Evolutionary conservation across 2,888 invertebrate species (phyloP).

Genomic region (Lasioglossum calceatum): DNA sequence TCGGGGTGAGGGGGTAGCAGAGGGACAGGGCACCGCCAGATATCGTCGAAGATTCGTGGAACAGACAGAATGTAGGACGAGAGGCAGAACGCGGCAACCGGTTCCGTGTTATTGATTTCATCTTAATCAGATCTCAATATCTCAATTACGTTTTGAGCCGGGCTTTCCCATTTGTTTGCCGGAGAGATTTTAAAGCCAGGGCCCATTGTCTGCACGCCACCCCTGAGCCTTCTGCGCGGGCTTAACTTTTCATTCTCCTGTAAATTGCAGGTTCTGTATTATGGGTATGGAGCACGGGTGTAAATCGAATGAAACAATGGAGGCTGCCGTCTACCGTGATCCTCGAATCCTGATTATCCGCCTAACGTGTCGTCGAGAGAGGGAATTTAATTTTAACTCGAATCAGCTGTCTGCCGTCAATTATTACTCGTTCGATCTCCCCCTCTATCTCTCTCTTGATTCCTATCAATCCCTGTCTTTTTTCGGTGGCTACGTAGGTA

Average conservation of each 20-base stretch:
- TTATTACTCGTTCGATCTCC: constrained; percentile 42
- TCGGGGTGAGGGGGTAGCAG: background rate
- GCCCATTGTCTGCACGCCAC: constrained; percentile 81
- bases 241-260: constrained; percentile 84
- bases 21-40: background rate
- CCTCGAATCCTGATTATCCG: constrained; percentile 74
- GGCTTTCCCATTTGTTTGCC: constrained; percentile 82
- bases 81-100: constrained; percentile 62
- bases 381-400: constrained; percentile 72
- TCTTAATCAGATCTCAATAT: constrained; percentile 84
- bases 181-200: constrained; percentile 83
- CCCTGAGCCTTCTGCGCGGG: constrained; percentile 80
- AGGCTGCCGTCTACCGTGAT: constrained; percentile 71
- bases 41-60: constrained; percentile 52
- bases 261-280: constrained; percentile 83
- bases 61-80: constrained; percentile 66
- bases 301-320: constrained; percentile 83
- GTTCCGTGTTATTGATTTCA: constrained; percentile 82
- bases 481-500: constrained; percentile 19
- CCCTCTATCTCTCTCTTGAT: background rate
- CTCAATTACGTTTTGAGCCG: constrained; percentile 83
- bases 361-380: constrained; percentile 71
- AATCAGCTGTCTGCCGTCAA: constrained; percentile 67
- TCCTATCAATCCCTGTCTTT: constrained; percentile 5
- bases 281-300: constrained; percentile 77